Base-by-base conservation (phyloP, 2,797 vertebrate species). In the Halcyon leucocephala region DNA sequence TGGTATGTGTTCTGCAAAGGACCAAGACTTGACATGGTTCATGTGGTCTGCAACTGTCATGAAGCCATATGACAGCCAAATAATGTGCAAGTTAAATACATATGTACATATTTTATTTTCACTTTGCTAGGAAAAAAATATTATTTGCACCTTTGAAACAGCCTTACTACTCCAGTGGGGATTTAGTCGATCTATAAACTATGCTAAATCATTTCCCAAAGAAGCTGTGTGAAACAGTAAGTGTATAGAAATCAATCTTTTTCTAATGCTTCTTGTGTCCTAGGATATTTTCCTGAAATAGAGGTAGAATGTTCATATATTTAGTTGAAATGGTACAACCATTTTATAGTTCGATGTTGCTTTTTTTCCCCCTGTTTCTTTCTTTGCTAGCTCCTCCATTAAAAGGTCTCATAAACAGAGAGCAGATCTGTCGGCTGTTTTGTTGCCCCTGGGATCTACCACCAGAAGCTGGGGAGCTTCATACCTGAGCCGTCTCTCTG, bases 91-190 rank as follows among this genome's bases (percentile, higher is more conserved):
- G 82, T 60, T 77, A 57, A 86, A 74, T 90, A 51, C 58, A 35
- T 78, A 35, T 24, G n/a, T 54, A 42, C n/a, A 5, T 65, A 46
- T 74, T 95, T 94, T 78, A 71, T 91, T 95, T 94, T 91, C 61
- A 46, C 41, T 91, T 95, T 88, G 28, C 65, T 91, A 26, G 57
- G 65, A 83, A 86, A 93, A n/a, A 88, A 85, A 64, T 10, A 9
- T 82, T 95, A 39, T 73, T 90, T 94, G 90, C 73, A 93, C 85
- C 82, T 95, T 58, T 93, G 62, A 92, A 90, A 86, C n/a, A 51
- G 24, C 37, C 54, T 88, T 93, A 78, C 26, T 76, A 18, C 66
- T 76, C 77, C 62, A 42, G n/a, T 29, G 92, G 66, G 73, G 55
- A 88, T 95, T 94, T 94, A 83, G 69, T 67, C 54, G 67, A 37